Conservation (phyloP, 2,113 vertebrate species). For the Rallus limicola region DNA sequence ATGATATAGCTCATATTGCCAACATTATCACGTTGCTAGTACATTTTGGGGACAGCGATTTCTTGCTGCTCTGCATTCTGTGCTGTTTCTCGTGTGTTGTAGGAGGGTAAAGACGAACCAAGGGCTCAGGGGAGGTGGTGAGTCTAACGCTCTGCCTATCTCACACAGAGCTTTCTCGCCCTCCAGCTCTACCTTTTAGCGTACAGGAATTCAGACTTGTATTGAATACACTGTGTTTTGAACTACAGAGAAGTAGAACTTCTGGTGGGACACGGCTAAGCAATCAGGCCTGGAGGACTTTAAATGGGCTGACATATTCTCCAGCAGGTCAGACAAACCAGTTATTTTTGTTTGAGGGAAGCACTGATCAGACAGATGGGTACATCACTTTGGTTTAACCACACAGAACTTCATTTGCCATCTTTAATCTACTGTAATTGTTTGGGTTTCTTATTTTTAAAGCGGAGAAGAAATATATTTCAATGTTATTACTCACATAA, state of each 20-base stretch:
- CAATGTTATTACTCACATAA: background rate
- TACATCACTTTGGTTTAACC: constrained; percentile 41
- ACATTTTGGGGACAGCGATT: constrained; percentile 56
- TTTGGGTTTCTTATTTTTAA: background rate
- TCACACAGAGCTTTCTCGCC: constrained; percentile 6
- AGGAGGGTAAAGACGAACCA: constrained; percentile 53
- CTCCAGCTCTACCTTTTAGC: constrained; percentile 52
- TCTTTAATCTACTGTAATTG: constrained; percentile 19
- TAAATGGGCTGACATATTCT: constrained; percentile 45
- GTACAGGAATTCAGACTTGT: constrained; percentile 21
- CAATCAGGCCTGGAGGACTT: constrained; percentile 46
- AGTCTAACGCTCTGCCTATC: constrained; percentile 60
- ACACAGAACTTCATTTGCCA: constrained; percentile 39
- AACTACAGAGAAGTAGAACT: constrained; percentile 25
- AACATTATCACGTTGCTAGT: constrained; percentile 69
- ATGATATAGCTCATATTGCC: constrained; percentile 69
- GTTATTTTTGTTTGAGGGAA: constrained; percentile 55
- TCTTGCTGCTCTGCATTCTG: constrained; percentile 64
- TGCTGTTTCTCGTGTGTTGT: constrained; percentile 60
- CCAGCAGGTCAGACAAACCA: constrained; percentile 33
- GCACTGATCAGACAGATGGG: constrained; percentile 38
- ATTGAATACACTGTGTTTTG: constrained; percentile 15
- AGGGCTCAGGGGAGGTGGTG: constrained; percentile 47
- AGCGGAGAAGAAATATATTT: background rate
- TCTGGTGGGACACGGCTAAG: background rate